Evolutionary conservation across 2,888 invertebrate genomes (phyloP).

Genomic region (Beris morrisii): DNA sequence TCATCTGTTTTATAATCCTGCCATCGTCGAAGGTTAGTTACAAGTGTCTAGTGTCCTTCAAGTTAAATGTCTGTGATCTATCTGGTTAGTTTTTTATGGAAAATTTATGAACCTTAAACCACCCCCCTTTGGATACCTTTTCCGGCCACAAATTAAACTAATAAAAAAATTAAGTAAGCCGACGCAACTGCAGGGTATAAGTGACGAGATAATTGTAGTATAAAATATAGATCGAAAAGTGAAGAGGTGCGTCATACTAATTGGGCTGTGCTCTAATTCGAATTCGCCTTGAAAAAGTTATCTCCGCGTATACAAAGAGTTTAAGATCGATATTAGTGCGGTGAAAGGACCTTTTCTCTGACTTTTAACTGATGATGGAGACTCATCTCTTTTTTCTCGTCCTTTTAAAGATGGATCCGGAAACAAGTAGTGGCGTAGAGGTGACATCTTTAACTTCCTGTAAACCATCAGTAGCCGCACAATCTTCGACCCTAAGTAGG

Average conservation of each 20-base stretch:
- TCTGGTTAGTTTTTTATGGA: no score
- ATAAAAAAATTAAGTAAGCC: no score
- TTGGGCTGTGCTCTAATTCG: constrained; percentile 22
- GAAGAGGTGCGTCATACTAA: constrained; percentile 11
- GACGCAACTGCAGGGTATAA: no score
- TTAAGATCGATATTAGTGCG: background rate
- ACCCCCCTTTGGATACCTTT: no score
- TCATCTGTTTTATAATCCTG: background rate
- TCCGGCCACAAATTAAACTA: no score
- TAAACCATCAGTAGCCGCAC: constrained; percentile 33
- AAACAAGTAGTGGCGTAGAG: constrained; percentile 11
- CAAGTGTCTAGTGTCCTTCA: no score
- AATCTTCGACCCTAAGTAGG: constrained; percentile 10
- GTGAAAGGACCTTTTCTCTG: background rate
- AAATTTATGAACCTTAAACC: no score
- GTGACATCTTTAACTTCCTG: constrained; percentile 9
- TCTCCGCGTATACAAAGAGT: background rate
- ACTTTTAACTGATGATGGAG: background rate
- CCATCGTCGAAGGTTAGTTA: constrained; percentile 23
- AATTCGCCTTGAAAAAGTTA: constrained; percentile 2
- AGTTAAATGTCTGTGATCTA: no score
- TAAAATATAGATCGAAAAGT: background rate
- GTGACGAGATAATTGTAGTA: no score
- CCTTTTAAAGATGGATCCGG: constrained; percentile 16
- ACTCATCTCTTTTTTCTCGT: background rate